Base-by-base conservation (phyloP, 2,113 vertebrate species). In the Tachysurus vachellii region DNA sequence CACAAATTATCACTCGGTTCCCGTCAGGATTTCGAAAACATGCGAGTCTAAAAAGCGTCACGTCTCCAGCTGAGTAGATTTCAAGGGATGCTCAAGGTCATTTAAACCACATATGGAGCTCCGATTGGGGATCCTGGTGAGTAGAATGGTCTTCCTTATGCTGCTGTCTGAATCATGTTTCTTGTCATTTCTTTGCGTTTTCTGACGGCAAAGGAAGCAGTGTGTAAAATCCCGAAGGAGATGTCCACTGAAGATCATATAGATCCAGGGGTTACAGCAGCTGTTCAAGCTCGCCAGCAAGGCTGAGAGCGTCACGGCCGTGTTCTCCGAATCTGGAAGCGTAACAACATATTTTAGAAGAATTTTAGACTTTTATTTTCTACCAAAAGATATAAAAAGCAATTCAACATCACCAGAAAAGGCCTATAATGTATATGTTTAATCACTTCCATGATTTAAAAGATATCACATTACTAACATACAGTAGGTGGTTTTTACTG, bases 181-280 rank as follows among this genome's bases (percentile, higher is more conserved):
- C 92, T 93, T 96, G 88, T 96, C 92, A 0, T 92, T 93, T 42
- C 91, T 89, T 44, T 90, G 96, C 19, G 92, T 77, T 87, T 93
- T 96, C 79, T 85, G 92, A 91, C 95, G 97, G 91, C 96, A 97
- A 0, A 91, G 93, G 87, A 99, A 95, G 90, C 96, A 97, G 86
- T 93, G 96, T 50, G 96, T 36, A 26, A 97, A 97, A 91, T 99
- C 97, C 86, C 98, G 97, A 59, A 99, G 95, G 83, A 99, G 97
- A 83, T 99, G 97, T 2, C 98, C 98, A 0, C 98, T 99, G 91
- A 98, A 99, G 92, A 99, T 96, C 98, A 99, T 99, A 94, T 99
- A 99, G 92, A 99, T 98, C 98, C 98, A 99, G 0, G 98, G 98
- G 92, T 99, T 99, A 86, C 98, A 99, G 93, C 98, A 99, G 85